Base-by-base conservation (phyloP, 1,140 invertebrate genomes). In the Thaumetopoea pityocampa region DNA sequence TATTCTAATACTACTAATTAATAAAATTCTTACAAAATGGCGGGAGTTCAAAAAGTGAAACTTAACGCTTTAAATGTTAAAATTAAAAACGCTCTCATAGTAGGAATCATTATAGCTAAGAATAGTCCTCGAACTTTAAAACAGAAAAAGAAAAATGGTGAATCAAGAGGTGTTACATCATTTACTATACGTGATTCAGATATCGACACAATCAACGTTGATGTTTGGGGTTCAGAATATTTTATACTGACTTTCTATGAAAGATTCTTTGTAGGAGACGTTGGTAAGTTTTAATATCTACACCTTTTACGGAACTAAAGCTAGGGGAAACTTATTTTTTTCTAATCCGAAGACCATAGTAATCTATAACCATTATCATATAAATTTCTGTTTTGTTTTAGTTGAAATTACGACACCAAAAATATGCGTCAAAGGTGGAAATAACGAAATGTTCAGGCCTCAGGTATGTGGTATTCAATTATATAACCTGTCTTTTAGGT, bases 131-230 rank as follows among this genome's bases (percentile, higher is more conserved):
- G 72, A 24, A 63, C 51, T 14, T 57, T 85, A 33, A 67, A 68
- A 24, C 61, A 53, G 1, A 82, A 79, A 52, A 84, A 79, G 50
- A 83, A 81, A 48, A 76, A 63, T 41, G 69, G 72, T 26, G 85
- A 86, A 29, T 73, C 80, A 18, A 74, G 87, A 51, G 86, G 83
- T 2, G 91, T 93, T 17, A 92, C 89, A 87, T 89, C 88, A 46
- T 92, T 92, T 57, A 92, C 90, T 1, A 41, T 93, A 4, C 74
- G 91, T 37, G 92, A 92, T 85, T 90, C 90, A 4, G 70, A 87
- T 3, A 57, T 87, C 2, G 89, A 92, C 67, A 90, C 89, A 12
- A 90, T 92, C 19, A 92, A 93, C 66, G 87, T 87, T 1, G 88
- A 90, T 6, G 89, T 88, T 43, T 93, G 91, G 91, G 90, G 91